Evolutionary conservation across 1,140 invertebrate genomes (phyloP).

Genomic region (Drosophila mauritiana): DNA sequence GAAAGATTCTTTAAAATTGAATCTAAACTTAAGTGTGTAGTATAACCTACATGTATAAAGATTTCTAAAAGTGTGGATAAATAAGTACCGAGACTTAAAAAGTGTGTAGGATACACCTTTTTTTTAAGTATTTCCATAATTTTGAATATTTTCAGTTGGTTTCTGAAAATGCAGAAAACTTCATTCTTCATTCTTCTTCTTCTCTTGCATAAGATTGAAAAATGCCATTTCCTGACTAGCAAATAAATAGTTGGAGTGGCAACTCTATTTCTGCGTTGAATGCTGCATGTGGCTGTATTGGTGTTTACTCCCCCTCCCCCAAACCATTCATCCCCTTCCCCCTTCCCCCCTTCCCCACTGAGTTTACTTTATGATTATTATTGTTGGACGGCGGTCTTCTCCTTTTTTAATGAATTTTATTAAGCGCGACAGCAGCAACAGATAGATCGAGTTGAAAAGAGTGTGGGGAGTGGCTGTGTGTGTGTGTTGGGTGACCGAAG

Average conservation of each 20-base stretch:
- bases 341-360: not conserved
- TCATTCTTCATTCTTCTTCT: too few species aligned
- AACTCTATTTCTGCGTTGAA: constrained; percentile 11
- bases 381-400: constrained; percentile 33
- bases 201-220: too few species aligned
- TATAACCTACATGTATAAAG: too few species aligned
- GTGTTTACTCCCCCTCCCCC: not conserved
- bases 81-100: too few species aligned
- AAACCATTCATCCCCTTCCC: not conserved
- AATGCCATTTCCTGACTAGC: not conserved
- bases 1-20: too few species aligned
- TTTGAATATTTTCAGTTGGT: too few species aligned
- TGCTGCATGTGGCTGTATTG: constrained; percentile 9
- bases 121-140: too few species aligned
- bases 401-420: constrained; percentile 65
- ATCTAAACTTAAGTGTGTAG: too few species aligned
- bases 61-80: too few species aligned
- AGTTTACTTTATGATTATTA: constrained; percentile 47
- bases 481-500: constrained; percentile 9
- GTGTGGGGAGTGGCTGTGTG: not conserved
- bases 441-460: constrained; percentile 27
- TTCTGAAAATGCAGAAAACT: too few species aligned
- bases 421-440: constrained; percentile 58
- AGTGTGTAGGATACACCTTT: too few species aligned
- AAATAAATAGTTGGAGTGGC: not conserved